These are phyloP conservation scores for Oryctes rhinoceros DNA, from an alignment of 1,140 invertebrate genomes.

Conservation along the genomic window DNA sequence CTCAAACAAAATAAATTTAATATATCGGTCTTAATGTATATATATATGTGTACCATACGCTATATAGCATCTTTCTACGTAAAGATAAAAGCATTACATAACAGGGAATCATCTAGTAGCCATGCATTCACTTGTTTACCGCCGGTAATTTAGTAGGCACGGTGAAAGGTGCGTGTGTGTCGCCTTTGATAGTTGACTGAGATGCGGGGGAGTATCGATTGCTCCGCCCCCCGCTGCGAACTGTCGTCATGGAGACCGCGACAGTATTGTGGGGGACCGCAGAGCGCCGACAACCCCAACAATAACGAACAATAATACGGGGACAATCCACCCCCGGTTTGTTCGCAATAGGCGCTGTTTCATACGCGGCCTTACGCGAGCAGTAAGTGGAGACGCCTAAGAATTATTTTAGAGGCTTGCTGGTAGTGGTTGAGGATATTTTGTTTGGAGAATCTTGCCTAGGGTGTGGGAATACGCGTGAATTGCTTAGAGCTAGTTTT, in stretches of 20 bases:
- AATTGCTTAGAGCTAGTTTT: no score
- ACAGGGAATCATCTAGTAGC: no score
- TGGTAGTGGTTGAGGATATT: not conserved
- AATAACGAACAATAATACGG: slow-evolving; percentile 6
- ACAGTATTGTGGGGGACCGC: slow-evolving; percentile 58
- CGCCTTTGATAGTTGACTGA: slow-evolving; percentile 55
- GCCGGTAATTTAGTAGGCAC: not conserved
- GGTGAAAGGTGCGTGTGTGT: slow-evolving; percentile 39
- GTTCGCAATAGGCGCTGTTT: no score
- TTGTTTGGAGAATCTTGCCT: not conserved
- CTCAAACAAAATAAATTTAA: no score
- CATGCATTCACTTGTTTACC: slow-evolving; percentile 26
- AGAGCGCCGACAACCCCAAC: slow-evolving; percentile 39
- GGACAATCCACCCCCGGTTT: slow-evolving; percentile 11
- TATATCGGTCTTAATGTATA: no score
- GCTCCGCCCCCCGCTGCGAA: slow-evolving; percentile 58
- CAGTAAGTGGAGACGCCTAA: not conserved
- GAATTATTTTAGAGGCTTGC: not conserved
- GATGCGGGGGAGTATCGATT: slow-evolving; percentile 59
- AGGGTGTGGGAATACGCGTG: no score
- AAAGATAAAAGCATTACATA: no score
- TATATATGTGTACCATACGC: no score
- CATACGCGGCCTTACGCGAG: not conserved
- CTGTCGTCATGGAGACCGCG: slow-evolving; percentile 60
- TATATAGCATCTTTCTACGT: no score